Percentiles rank a stretch among this genome's conserved stretches.
These are phyloP conservation scores for Eupeodes corollae DNA, from an alignment of 1,140 invertebrate genomes.

Conservation along the genomic window DNA sequence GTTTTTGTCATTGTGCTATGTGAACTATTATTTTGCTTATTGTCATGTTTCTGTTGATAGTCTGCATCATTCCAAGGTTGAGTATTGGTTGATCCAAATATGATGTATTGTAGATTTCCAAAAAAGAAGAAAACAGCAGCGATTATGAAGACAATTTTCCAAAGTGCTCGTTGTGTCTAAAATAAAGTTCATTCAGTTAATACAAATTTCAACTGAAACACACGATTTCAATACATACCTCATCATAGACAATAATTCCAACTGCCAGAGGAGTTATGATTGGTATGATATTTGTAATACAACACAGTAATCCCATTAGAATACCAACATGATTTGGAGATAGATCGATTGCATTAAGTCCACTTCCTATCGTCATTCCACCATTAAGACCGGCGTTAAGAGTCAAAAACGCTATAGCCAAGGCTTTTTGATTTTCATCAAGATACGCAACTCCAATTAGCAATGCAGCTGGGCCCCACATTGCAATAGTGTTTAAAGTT, in stretches of 20 bases:
- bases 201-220: no score
- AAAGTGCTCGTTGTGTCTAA: slow-evolving; percentile 43
- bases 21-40: not conserved
- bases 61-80: slow-evolving; percentile 53
- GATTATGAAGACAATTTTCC: slow-evolving; percentile 65
- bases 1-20: no score
- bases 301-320: slow-evolving; percentile 56
- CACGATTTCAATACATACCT: slow-evolving; percentile 39
- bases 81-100: slow-evolving; percentile 51
- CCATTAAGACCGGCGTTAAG: slow-evolving; percentile 65
- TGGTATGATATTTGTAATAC: slow-evolving; percentile 55
- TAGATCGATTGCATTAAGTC: slow-evolving; percentile 59
- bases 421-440: slow-evolving; percentile 15
- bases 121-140: slow-evolving; percentile 53
- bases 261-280: slow-evolving; percentile 55
- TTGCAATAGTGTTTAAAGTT: slow-evolving; percentile 51
- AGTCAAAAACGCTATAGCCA: slow-evolving; percentile 51
- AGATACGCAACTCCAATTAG: slow-evolving; percentile 49
- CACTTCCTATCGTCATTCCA: slow-evolving; percentile 55
- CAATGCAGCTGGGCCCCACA: slow-evolving; percentile 45
- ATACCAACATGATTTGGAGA: slow-evolving; percentile 65
- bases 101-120: slow-evolving; percentile 54
- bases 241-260: slow-evolving; percentile 49
- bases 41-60: not conserved
- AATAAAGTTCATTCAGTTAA: no score